Conservation (phyloP, 2,888 invertebrate species). For the Trachelus iudaicus region DNA sequence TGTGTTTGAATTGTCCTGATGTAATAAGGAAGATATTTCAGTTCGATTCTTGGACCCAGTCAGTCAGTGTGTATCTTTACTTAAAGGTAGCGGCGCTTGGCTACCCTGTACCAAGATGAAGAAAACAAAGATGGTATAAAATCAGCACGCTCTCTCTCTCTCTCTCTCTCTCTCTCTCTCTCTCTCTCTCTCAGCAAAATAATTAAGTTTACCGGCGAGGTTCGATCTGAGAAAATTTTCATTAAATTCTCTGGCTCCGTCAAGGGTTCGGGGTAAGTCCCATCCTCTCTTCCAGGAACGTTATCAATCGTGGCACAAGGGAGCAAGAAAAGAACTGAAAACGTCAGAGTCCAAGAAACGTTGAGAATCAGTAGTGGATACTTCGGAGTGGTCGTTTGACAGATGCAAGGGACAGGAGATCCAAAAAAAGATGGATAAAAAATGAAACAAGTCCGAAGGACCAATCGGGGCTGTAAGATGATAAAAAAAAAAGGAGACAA, state of each 20-base stretch:
- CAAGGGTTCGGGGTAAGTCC: neutral
- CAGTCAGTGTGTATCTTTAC: neutral
- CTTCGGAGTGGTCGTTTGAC: neutral
- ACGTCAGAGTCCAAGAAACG: neutral
- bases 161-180: neutral
- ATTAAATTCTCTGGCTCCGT: neutral
- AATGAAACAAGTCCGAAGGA: neutral
- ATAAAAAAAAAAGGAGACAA: neutral
- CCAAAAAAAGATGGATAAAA: neutral
- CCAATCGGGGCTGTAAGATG: neutral
- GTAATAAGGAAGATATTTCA: neutral
- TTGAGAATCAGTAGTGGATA: neutral
- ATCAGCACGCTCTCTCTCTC: neutral
- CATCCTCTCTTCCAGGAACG: neutral
- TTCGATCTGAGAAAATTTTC: neutral
- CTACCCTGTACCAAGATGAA: neutral
- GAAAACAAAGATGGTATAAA: neutral
- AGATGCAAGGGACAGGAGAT: neutral
- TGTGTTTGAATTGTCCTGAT: neutral
- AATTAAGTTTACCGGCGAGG: neutral
- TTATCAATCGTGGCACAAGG: neutral
- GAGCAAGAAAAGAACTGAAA: neutral
- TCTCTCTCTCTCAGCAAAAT: neutral
- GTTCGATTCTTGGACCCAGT: neutral
- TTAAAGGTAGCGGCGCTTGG: neutral